A percentile compares a stretch with the other conserved stretches of the same genome.
Evolutionary conservation across 2,888 invertebrate species (phyloP).

Genomic region (Calameuta pallipes): DNA sequence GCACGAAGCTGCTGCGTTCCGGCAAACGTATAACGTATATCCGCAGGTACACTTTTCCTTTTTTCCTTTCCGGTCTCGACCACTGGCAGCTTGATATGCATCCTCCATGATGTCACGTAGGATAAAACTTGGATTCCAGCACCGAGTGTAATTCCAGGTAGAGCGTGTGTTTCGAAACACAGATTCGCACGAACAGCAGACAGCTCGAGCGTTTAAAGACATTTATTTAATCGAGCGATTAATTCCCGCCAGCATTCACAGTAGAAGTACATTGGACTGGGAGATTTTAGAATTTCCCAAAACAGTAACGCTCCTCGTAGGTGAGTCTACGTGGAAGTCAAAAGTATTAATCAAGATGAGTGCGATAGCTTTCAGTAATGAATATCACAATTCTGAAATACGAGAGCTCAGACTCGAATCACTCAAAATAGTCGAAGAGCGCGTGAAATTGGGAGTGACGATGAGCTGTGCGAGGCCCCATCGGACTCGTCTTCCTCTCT

Average conservation of each 20-base stretch:
- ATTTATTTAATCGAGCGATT: background rate
- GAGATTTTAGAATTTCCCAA: background rate
- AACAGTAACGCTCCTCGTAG: background rate
- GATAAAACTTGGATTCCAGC: background rate
- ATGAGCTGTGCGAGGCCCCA: background rate
- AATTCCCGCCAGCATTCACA: background rate
- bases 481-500: background rate
- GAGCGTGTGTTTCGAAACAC: background rate
- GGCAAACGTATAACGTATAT: background rate
- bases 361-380: too few relatives aligned
- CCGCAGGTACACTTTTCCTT: background rate
- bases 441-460: background rate
- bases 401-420: too few relatives aligned
- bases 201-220: background rate
- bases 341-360: too few relatives aligned
- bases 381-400: too few relatives aligned
- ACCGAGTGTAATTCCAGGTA: background rate
- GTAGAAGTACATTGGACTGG: background rate
- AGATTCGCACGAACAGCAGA: background rate
- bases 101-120: background rate
- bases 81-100: background rate
- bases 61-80: background rate
- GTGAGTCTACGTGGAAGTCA: background rate
- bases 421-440: background rate
- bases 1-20: background rate